phyloP scores from a whole-genome alignment of 1,140 invertebrate genomes.

The Cotesia chilonis region DNA sequence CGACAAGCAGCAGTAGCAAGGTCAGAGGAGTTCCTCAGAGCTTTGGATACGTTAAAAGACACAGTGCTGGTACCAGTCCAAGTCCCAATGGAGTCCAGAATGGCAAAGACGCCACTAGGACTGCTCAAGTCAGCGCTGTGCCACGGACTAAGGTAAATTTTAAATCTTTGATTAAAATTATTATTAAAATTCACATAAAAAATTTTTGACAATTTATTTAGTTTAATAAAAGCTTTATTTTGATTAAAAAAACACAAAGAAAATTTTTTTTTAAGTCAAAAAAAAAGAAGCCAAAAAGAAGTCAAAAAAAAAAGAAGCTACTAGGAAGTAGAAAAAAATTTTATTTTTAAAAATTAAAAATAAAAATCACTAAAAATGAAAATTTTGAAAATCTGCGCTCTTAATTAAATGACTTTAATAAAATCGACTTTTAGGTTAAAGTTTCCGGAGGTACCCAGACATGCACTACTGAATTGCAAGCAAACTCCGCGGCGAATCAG shows the following conservation, averaged over 20 bases:
- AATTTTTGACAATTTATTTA: no score
- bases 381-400: no score
- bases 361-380: not conserved
- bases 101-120: constrained; percentile 68
- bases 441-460: constrained; percentile 90
- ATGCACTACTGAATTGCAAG: constrained; percentile 78
- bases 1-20: constrained; percentile 64
- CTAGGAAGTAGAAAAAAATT: no score
- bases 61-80: constrained; percentile 68
- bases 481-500: constrained; percentile 55
- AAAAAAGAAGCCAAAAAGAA: no score
- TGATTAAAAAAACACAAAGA: no score
- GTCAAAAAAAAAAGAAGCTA: no score
- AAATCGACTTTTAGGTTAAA: constrained; percentile 67
- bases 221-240: no score
- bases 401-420: no score
- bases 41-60: constrained; percentile 84
- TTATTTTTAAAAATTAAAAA: no score
- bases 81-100: constrained; percentile 67
- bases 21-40: constrained; percentile 78
- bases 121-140: constrained; percentile 84
- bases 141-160: constrained; percentile 75
- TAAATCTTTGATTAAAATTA: not conserved
- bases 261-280: no score
- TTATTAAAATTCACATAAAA: not conserved